Evolutionary conservation across 2,113 vertebrate species (phyloP).

Genomic region (Daubentonia madagascariensis): DNA sequence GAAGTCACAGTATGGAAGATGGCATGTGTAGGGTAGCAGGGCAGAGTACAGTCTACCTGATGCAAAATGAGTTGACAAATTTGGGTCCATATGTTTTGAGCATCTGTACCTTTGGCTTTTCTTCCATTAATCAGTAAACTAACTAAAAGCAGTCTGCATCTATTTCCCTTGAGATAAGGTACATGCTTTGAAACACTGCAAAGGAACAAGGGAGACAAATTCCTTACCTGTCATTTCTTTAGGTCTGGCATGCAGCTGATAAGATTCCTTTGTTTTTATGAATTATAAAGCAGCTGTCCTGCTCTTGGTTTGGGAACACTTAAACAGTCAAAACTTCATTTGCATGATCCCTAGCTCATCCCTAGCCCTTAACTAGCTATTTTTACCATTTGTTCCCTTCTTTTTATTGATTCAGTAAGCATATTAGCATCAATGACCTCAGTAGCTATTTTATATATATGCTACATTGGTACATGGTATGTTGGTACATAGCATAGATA

Average conservation of each 20-base stretch:
- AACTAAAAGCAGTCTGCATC: neutral
- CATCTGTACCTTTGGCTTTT: neutral
- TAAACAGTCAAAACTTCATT: neutral
- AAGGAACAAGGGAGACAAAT: neutral
- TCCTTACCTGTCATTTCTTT: neutral
- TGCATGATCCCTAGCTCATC: neutral
- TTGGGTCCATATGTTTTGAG: neutral
- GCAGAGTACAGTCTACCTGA: neutral
- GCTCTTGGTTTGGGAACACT: neutral
- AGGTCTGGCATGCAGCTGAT: neutral
- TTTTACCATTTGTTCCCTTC: neutral
- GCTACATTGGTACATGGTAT: neutral
- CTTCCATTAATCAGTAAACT: neutral
- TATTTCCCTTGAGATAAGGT: conserved; percentile 27
- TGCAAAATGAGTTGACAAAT: neutral
- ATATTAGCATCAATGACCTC: neutral
- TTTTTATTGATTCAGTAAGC: neutral
- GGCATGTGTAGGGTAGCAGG: too few species aligned
- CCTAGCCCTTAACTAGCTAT: neutral
- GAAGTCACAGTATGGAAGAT: neutral
- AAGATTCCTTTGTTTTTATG: neutral
- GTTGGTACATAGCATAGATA: neutral
- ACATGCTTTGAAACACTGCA: neutral
- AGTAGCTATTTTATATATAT: neutral
- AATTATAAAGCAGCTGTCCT: neutral